Evolutionary conservation across 2,888 invertebrate genomes (phyloP).

Genomic region (Spicauda simplicius): DNA sequence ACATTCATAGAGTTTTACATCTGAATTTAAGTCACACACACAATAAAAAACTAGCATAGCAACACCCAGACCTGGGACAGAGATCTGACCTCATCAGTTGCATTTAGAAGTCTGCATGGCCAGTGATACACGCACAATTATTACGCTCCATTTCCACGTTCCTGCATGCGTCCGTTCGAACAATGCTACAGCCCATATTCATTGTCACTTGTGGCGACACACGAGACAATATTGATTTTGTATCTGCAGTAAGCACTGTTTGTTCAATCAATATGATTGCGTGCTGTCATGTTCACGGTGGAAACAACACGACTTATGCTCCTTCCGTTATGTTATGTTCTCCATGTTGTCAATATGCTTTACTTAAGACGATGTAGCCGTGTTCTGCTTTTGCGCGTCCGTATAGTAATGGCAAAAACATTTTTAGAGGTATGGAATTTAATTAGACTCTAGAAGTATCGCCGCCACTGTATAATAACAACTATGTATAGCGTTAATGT

Average conservation of each 20-base stretch:
- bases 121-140: not conserved
- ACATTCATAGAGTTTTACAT: too few species aligned
- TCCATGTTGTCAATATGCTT: not conserved
- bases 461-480: too few species aligned
- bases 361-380: not conserved
- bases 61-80: too few species aligned
- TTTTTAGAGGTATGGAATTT: too few species aligned
- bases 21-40: too few species aligned
- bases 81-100: too few species aligned
- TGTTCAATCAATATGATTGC: slow-evolving; percentile 1
- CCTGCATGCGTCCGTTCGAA: not conserved
- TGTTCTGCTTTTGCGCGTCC: too few species aligned
- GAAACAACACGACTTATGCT: not conserved
- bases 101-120: too few species aligned
- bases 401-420: too few species aligned
- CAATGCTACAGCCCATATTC: not conserved
- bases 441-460: too few species aligned
- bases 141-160: not conserved
- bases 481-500: too few species aligned
- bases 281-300: not conserved
- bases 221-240: slow-evolving; percentile 1
- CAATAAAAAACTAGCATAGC: too few species aligned
- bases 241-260: not conserved
- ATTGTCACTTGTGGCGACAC: not conserved
- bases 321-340: not conserved